A percentile compares a stretch with the other conserved stretches of the same genome.
These are phyloP conservation scores for Grallaria varia DNA, from an alignment of 2,113 vertebrate genomes.

Conservation along the genomic window DNA sequence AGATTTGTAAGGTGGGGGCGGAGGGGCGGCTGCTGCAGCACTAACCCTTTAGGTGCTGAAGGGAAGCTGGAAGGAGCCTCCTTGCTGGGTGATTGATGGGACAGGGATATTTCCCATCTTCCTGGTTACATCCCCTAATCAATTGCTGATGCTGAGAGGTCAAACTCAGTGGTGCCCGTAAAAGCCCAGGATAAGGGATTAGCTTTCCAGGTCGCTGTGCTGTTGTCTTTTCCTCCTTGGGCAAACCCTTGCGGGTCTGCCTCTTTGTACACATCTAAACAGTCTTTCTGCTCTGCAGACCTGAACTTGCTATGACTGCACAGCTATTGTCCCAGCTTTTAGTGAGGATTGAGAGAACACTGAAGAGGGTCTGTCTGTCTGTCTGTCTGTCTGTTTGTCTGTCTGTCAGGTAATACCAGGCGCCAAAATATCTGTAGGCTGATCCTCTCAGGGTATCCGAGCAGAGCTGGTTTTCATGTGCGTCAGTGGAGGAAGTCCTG, in stretches of 20 bases:
- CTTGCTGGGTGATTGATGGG: not conserved
- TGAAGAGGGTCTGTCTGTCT: not conserved
- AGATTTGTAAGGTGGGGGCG: not conserved
- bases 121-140: not conserved
- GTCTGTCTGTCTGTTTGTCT: rapidly evolving
- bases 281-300: not conserved
- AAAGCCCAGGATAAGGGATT: not conserved
- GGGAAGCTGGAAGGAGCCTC: not conserved
- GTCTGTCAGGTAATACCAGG: not conserved
- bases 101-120: not conserved
- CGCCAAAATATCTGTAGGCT: not conserved
- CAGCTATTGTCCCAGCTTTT: not conserved
- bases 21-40: not conserved
- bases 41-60: not conserved
- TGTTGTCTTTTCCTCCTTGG: not conserved
- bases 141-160: not conserved
- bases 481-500: not conserved
- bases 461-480: not conserved
- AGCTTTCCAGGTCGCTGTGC: not conserved
- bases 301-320: not conserved
- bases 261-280: not conserved
- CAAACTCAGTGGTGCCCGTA: not conserved
- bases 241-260: not conserved
- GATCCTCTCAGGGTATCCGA: not conserved
- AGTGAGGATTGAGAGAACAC: not conserved